Percentiles rank a stretch among this genome's conserved stretches.
Conservation (phyloP, 2,797 vertebrate species). For the Propithecus deckenii region DNA sequence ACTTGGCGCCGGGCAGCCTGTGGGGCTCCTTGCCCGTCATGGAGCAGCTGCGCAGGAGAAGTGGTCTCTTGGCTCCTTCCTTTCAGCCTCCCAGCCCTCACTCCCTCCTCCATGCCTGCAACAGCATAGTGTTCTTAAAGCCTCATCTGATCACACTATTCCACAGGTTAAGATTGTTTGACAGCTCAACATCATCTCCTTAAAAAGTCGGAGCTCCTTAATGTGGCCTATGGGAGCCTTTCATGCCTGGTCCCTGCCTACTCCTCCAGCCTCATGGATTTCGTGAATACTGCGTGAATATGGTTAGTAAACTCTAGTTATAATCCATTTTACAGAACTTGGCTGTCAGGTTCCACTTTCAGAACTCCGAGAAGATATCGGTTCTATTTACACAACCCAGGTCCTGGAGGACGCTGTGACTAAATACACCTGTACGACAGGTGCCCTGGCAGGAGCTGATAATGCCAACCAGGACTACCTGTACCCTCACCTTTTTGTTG, state of each 20-base stretch:
- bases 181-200: not conserved
- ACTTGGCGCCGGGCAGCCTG: not conserved
- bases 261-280: not conserved
- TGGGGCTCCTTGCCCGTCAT: accelerated
- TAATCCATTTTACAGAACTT: not conserved
- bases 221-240: not conserved
- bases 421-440: not conserved
- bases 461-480: too few relatives aligned
- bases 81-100: not conserved
- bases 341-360: not conserved
- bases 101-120: not conserved
- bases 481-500: not conserved
- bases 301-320: constrained; percentile 7
- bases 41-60: not conserved
- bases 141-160: not conserved
- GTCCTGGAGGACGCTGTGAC: not conserved
- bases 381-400: not conserved
- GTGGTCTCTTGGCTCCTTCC: not conserved
- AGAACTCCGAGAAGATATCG: not conserved
- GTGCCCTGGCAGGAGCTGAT: not conserved
- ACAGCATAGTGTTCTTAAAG: not conserved
- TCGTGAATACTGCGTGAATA: not conserved
- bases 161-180: not conserved
- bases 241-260: not conserved
- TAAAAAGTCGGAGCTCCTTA: not conserved